A percentile compares a stretch with the other conserved stretches of the same genome.
Conservation (phyloP, 2,797 vertebrate species). For the Halcyon leucocephala region DNA sequence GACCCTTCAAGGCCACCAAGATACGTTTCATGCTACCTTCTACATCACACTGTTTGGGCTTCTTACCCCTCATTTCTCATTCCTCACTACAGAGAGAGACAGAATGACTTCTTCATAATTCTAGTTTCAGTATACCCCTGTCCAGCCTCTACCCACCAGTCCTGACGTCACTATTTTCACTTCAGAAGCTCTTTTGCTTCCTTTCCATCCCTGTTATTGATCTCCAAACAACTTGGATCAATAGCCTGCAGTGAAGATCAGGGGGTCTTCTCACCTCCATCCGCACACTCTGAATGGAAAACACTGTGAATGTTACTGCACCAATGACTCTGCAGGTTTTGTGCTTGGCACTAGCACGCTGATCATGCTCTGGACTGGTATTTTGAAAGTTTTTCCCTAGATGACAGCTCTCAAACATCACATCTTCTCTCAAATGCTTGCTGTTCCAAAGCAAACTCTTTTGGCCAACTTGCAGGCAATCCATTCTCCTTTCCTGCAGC, state of each 20-base stretch:
- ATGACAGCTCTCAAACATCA: neutral
- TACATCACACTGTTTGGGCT: neutral
- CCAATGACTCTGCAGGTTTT: neutral
- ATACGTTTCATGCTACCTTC: neutral
- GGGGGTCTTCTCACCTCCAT: neutral
- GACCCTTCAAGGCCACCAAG: neutral
- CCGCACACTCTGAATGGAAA: neutral
- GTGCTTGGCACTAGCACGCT: neutral
- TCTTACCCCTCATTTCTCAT: neutral
- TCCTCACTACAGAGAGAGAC: accelerated
- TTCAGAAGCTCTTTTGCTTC: neutral
- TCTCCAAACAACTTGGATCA: neutral
- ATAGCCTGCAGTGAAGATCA: neutral
- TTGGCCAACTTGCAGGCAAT: neutral
- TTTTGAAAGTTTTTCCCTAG: neutral
- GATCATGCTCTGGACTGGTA: neutral
- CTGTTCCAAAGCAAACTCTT: neutral
- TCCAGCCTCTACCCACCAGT: neutral
- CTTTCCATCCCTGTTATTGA: neutral
- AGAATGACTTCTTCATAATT: neutral
- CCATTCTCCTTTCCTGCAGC: neutral
- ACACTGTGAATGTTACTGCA: neutral
- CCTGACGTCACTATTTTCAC: neutral
- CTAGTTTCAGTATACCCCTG: neutral
- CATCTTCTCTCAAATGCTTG: neutral